These are phyloP conservation scores for Coturnix japonica DNA, from an alignment of 2,113 vertebrate species.

Conservation along the genomic window DNA sequence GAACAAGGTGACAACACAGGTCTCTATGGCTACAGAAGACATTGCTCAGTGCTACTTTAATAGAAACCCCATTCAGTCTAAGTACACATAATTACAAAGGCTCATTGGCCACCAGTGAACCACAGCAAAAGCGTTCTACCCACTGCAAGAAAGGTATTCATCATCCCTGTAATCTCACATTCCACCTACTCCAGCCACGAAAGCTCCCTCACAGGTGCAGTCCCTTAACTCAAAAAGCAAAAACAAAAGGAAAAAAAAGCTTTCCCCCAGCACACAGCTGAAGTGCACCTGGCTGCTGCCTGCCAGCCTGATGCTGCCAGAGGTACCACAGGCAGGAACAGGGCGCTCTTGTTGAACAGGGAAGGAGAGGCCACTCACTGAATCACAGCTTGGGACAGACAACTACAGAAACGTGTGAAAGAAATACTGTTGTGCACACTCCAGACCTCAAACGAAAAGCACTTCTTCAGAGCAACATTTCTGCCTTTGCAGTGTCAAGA, in stretches of 20 bases:
- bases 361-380: background rate
- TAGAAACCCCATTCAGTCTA: slow-evolving; percentile 4
- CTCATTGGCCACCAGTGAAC: slow-evolving; percentile 33
- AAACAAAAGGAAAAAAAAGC: background rate
- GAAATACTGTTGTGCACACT: background rate
- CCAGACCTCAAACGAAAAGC: background rate
- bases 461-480: background rate
- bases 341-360: background rate
- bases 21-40: background rate
- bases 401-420: background rate
- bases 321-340: background rate
- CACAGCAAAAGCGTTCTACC: background rate
- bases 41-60: slow-evolving; percentile 1
- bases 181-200: background rate
- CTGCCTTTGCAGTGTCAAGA: background rate
- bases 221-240: background rate
- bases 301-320: background rate
- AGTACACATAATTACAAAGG: slow-evolving; percentile 26
- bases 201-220: background rate
- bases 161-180: background rate
- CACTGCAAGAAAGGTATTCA: background rate
- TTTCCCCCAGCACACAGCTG: background rate
- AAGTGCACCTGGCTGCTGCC: background rate
- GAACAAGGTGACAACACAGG: no score
- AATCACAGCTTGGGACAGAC: background rate